These are phyloP conservation scores for Clamator glandarius DNA, from an alignment of 2,797 vertebrate genomes.

Conservation along the genomic window DNA sequence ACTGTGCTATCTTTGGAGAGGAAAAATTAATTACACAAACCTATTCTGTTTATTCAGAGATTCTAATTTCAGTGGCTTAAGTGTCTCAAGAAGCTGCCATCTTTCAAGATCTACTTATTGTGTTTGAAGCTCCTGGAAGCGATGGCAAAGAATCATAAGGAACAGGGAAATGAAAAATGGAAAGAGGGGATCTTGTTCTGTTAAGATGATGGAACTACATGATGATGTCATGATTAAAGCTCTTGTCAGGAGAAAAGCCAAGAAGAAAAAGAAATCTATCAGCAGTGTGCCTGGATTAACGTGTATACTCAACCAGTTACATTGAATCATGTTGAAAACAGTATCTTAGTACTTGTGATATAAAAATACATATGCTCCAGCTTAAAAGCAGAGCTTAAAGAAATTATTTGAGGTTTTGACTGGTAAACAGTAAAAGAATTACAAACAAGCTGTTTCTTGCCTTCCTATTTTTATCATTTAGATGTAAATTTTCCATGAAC, in stretches of 20 bases:
- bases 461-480: not conserved
- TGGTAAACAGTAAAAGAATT: not conserved
- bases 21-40: not conserved
- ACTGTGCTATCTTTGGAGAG: constrained; percentile 10
- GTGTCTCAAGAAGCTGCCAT: constrained; percentile 45
- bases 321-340: not conserved
- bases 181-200: not conserved
- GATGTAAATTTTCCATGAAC: constrained; percentile 25
- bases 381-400: not conserved
- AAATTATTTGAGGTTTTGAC: not conserved
- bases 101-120: constrained; percentile 35
- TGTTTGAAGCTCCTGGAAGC: constrained; percentile 38
- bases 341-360: not conserved
- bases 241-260: not conserved
- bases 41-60: constrained; percentile 32
- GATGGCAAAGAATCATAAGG: not conserved
- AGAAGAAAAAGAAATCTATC: not conserved
- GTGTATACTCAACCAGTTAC: not conserved
- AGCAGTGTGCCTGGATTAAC: not conserved
- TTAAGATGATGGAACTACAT: not conserved
- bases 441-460: not conserved
- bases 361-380: not conserved
- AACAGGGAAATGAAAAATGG: not conserved
- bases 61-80: constrained; percentile 47
- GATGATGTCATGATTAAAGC: constrained; percentile 39